A percentile compares a stretch with the other conserved stretches of the same genome.
phyloP scores from a whole-genome alignment of 2,113 vertebrate genomes.

The Steatornis caripensis region DNA sequence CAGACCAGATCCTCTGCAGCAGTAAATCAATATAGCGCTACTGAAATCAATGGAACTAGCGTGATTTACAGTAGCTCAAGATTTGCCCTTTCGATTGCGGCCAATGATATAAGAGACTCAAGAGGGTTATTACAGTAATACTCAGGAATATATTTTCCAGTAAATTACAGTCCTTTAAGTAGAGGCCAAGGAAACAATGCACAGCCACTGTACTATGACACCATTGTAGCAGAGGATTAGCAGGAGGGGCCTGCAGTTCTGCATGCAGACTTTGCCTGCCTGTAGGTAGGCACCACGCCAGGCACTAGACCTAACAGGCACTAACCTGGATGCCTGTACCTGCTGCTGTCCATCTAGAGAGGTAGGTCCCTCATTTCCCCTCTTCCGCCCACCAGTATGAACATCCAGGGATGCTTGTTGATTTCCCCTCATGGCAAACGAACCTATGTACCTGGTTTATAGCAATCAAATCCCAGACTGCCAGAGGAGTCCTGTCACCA shows the following conservation, averaged over 20 bases:
- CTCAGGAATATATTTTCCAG: constrained; percentile 41
- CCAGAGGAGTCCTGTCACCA: not conserved
- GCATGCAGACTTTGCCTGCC: not conserved
- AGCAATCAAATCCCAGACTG: not conserved
- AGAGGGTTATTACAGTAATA: constrained; percentile 53
- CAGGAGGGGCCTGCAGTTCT: not conserved
- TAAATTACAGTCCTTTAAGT: constrained; percentile 41
- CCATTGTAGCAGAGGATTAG: not conserved
- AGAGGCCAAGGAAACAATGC: not conserved
- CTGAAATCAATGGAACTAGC: constrained; percentile 19
- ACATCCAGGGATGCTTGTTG: not conserved
- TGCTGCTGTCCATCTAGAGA: not conserved
- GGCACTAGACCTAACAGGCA: not conserved
- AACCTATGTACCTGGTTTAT: not conserved
- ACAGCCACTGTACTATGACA: not conserved
- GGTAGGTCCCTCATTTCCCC: not conserved
- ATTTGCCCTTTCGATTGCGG: constrained; percentile 26
- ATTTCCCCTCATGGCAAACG: not conserved
- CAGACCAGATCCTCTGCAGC: not conserved
- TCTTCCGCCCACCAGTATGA: accelerated
- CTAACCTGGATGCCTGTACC: not conserved
- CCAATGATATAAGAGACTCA: constrained; percentile 35
- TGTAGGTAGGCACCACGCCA: not conserved
- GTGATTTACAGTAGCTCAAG: constrained; percentile 48
- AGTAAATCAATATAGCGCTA: constrained; percentile 50